Base-by-base conservation (phyloP, 2,888 invertebrate genomes). In the Baccha elongata region DNA sequence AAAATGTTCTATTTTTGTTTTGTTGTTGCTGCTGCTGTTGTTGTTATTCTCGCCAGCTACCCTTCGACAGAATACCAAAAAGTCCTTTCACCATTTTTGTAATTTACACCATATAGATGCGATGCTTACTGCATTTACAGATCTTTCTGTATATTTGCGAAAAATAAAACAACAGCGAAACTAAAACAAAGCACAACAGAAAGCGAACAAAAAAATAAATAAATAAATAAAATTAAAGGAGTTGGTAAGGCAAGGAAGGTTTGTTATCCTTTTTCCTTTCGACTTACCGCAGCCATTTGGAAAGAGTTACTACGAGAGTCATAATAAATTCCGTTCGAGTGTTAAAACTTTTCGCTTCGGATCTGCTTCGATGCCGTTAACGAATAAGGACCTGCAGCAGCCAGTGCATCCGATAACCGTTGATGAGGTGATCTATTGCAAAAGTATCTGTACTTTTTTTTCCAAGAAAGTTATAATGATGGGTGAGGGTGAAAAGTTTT, bases 321-420 rank as follows among this genome's bases (percentile, higher is more conserved):
- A 65, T 81, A 81, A 81, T 76, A 81, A 81, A 81, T 81, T 81
- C 76, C 60, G 65, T 81, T 81, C 65, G 76, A 76, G 81, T 81
- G 76, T 65, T 65, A 81, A 60, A 81, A 76, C 71, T 81, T 81
- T 81, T 69, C 69, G 69, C 68, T 69, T 71, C 60, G 53, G 71
- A 71, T 76, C 29, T 40, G 60, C 76, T 71, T 62, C 53, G 65
- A 37, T 81, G 76, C 81, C 60, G 71, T 53, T 62, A 62, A 60
- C 37, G 60, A 32, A 42, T n/a, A 60, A 71, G 69, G 52, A 75
- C 69, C 65, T 60, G 68, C 75, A 75, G 65, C 65, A 23, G n/a
- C n/a, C n/a, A 23, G 23, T 5, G 60, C 46, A 76, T 65, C 67
- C 65, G 58, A 81, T 76, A 81, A 76, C 71, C 19, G 60, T 71